Evolutionary conservation across 2,797 vertebrate species (phyloP), one percentile per base, ranked within the genome.

Genomic region (Kryptopterus vitreolus): DNA sequence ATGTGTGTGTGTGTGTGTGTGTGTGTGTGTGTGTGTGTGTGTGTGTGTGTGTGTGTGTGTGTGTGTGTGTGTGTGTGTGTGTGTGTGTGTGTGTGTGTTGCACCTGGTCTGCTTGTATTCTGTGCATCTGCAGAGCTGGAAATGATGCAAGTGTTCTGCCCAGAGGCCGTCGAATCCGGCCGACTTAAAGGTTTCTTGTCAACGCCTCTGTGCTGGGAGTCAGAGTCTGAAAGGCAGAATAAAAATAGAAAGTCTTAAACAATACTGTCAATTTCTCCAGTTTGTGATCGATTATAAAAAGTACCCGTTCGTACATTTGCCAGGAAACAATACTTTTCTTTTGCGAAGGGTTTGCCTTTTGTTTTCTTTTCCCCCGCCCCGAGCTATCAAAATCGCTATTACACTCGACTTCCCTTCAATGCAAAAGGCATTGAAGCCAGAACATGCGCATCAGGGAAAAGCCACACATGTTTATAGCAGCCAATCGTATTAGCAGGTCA

Each of bases 121-220:
- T 87, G 83, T 3, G 81, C 85, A 20, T 88, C 84, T 10, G 87
- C 82, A 0, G 90, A 81, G n/a, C 90, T 92, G 83, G 85, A 63
- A 66, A 85, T 84, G 55, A 88, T 89, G 58, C 89, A 91, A 86
- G 86, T 91, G 70, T 85, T 89, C 63, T 86, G 89, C 35, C 89
- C 90, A 2, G 92, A 93, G 75, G 82, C 85, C 0, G 89, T 87
- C 29, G 91, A 92, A 81, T 87, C 75, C 1, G 89, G 87, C 1
- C 81, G 84, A 76, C 87, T 83, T 62, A 88, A 92, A 15, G 53
- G 35, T 24, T 82, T 85, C 70, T 88, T 90, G 82, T 92, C 91
- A 68, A 92, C 92, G 0, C 84, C 86, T 83, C 82, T 88, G 66
- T 83, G 87, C 65, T 88, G 89, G 58, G 76, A 88, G 86, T 87